These are phyloP conservation scores for Zingel zingel DNA, from an alignment of 2,113 vertebrate genomes.

Conservation along the genomic window DNA sequence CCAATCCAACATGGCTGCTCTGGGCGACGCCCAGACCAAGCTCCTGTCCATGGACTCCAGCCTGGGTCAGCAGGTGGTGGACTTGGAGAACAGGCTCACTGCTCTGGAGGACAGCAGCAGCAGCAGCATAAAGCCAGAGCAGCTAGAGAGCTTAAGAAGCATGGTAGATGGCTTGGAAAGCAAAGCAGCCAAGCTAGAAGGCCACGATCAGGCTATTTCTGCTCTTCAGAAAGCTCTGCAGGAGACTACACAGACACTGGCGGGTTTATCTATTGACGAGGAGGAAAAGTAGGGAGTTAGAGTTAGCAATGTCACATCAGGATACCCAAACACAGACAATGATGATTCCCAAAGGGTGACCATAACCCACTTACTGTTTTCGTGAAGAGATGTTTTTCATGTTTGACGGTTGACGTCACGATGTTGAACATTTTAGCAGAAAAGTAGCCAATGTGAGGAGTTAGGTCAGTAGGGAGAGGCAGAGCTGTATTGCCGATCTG, in stretches of 20 bases:
- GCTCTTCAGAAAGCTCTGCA: constrained; percentile 86
- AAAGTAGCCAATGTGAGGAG: constrained; percentile 16
- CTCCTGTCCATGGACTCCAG: constrained; percentile 74
- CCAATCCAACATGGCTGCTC: constrained; percentile 68
- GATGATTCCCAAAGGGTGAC: constrained; percentile 9
- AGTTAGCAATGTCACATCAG: constrained; percentile 49
- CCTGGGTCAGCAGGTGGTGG: constrained; percentile 69
- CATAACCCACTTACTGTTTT: neutral
- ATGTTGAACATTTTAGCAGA: constrained; percentile 42
- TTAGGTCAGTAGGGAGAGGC: constrained; percentile 4
- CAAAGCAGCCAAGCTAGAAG: constrained; percentile 90
- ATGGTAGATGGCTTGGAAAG: constrained; percentile 85
- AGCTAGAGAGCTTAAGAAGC: constrained; percentile 88
- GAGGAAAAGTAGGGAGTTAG: constrained; percentile 79
- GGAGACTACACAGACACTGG: constrained; percentile 85
- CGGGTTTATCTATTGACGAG: constrained; percentile 75
- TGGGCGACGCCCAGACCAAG: constrained; percentile 79
- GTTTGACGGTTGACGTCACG: constrained; percentile 27
- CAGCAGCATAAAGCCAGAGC: constrained; percentile 79
- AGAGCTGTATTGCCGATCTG: constrained; percentile 70
- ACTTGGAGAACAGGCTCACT: constrained; percentile 54
- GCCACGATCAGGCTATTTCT: constrained; percentile 86
- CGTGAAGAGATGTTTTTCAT: constrained; percentile 17
- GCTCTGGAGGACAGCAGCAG: constrained; percentile 49
- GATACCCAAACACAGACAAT: constrained; percentile 29